Conservation (phyloP, 1,140 invertebrate genomes). For the Trichogramma pretiosum region DNA sequence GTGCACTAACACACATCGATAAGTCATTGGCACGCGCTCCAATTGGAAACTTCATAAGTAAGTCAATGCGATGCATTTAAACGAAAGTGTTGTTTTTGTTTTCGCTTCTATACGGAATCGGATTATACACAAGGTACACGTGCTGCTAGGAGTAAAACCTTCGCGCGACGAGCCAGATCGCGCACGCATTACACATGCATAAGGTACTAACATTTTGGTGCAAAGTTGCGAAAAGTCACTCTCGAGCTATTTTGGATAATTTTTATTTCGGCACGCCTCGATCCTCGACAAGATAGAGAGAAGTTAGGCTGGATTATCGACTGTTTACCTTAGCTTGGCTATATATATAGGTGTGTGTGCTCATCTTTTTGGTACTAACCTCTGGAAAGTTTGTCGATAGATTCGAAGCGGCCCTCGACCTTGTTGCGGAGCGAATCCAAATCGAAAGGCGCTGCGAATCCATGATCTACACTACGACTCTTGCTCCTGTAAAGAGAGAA, state of each 20-base stretch:
- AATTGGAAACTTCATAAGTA: constrained; percentile 26
- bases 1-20: constrained; percentile 1
- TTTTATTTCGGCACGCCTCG: too few relatives aligned
- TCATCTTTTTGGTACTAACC: constrained; percentile 31
- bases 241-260: too few relatives aligned
- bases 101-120: too few relatives aligned
- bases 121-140: too few relatives aligned
- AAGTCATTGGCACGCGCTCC: constrained; percentile 14
- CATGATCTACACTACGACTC: constrained; percentile 80
- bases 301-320: too few relatives aligned
- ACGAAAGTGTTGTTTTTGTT: constrained; percentile 12
- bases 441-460: constrained; percentile 71
- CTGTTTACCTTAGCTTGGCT: neutral
- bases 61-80: constrained; percentile 33
- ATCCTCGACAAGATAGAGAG: too few relatives aligned
- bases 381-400: constrained; percentile 56
- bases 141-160: neutral
- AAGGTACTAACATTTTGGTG: too few relatives aligned
- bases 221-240: too few relatives aligned
- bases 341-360: neutral
- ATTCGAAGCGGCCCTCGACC: constrained; percentile 73
- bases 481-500: constrained; percentile 64
- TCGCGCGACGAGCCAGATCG: neutral
- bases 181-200: too few relatives aligned
- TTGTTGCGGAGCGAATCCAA: constrained; percentile 71